Conservation (phyloP, 1,140 invertebrate species). For the Diprion similis region DNA sequence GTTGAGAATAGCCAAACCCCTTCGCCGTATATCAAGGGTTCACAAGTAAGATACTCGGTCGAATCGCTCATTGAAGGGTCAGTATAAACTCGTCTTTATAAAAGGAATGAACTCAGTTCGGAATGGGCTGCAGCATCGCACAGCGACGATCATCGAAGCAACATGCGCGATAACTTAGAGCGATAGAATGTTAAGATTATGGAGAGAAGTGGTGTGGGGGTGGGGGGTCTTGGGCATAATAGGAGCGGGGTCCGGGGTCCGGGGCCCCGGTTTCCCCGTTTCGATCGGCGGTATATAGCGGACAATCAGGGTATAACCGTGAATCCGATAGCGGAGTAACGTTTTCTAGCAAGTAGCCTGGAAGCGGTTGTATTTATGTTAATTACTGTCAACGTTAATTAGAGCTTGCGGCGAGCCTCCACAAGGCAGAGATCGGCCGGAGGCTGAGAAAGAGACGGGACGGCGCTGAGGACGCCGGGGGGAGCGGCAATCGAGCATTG, state of each 20-base stretch:
- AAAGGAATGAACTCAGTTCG: not conserved
- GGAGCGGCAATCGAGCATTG: slow-evolving; percentile 31
- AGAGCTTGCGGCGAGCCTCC: slow-evolving; percentile 36
- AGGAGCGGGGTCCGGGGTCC: not conserved
- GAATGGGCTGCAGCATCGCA: not conserved
- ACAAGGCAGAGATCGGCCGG: slow-evolving; percentile 23
- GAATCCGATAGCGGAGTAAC: slow-evolving; percentile 33
- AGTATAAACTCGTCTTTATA: not conserved
- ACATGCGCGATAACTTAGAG: not conserved
- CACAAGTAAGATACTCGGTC: no score
- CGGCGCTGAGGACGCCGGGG: slow-evolving; percentile 28
- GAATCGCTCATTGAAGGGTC: no score
- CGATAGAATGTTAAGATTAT: not conserved
- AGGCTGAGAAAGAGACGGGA: slow-evolving; percentile 9
- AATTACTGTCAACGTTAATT: slow-evolving; percentile 62
- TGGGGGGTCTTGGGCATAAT: slow-evolving; percentile 20
- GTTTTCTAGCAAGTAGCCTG: slow-evolving; percentile 42
- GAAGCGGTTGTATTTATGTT: slow-evolving; percentile 60
- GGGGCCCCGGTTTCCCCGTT: no score
- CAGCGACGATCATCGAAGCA: not conserved
- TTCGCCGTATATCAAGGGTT: no score
- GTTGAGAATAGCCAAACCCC: no score
- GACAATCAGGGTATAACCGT: slow-evolving; percentile 47
- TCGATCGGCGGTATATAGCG: slow-evolving; percentile 30
- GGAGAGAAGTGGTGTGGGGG: not conserved